Conservation (phyloP, 2,797 vertebrate species). For the Platyrinchus mystaceus region DNA sequence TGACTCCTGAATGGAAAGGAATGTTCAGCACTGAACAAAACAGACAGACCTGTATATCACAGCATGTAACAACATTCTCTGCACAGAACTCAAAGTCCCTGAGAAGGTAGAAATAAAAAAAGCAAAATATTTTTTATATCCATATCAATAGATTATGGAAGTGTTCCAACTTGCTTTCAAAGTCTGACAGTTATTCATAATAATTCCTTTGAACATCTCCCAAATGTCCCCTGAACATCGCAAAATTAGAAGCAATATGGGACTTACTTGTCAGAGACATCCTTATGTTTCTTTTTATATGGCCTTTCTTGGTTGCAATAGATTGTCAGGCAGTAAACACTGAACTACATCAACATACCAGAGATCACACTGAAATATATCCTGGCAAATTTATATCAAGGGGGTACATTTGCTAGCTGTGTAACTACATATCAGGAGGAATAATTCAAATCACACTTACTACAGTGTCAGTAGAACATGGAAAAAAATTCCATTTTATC, state of each 20-base stretch:
- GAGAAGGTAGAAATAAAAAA: neutral
- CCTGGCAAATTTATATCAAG: neutral
- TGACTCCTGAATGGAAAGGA: neutral
- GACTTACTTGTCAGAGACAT: neutral
- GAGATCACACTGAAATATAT: neutral
- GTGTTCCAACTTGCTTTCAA: neutral
- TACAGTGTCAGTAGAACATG: neutral
- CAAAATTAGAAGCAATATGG: neutral
- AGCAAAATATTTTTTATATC: neutral
- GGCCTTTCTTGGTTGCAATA: neutral
- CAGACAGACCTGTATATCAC: neutral
- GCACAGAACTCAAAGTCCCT: neutral
- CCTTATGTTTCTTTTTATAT: neutral
- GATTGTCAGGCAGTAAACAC: neutral
- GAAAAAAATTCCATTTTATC: neutral
- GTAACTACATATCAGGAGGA: neutral
- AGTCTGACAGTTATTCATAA: neutral
- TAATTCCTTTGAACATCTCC: neutral
- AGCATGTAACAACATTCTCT: constrained; percentile 10
- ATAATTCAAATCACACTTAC: constrained; percentile 2
- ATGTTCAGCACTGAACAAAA: neutral
- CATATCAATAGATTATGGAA: neutral
- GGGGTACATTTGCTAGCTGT: neutral
- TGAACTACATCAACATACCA: neutral
- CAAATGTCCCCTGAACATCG: neutral